Evolutionary conservation across 2,888 invertebrate genomes (phyloP).

Genomic region (Germaria angustata): DNA sequence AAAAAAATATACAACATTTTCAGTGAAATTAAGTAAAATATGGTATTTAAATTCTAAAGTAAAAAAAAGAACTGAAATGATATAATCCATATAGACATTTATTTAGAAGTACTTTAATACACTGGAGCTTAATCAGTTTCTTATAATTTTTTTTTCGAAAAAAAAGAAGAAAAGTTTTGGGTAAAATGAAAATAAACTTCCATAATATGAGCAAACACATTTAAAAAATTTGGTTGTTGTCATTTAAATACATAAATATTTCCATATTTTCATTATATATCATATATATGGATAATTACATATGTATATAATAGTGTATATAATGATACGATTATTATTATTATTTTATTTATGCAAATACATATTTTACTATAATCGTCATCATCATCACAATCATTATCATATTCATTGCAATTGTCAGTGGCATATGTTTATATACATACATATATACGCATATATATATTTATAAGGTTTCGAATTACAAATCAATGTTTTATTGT

Average conservation of each 20-base stretch:
- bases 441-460: background rate
- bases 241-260: background rate
- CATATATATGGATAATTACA: constrained; percentile 3
- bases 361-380: background rate
- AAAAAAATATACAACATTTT: background rate
- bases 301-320: constrained; percentile 49
- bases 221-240: background rate
- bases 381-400: background rate
- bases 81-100: constrained; percentile 60
- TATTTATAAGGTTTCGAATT: too few relatives aligned
- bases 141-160: constrained; percentile 47
- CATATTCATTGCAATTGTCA: constrained; percentile 5
- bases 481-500: background rate
- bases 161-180: constrained; percentile 10
- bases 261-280: background rate
- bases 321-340: constrained; percentile 57
- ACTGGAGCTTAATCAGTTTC: constrained; percentile 24
- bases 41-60: too few relatives aligned
- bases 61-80: background rate
- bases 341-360: constrained; percentile 20
- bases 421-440: background rate
- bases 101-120: constrained; percentile 37
- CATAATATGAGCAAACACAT: constrained; percentile 13
- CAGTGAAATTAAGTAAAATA: background rate
- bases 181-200: background rate